Evolutionary conservation across 2,113 vertebrate genomes (phyloP).

Genomic region (Actenoides hombroni): DNA sequence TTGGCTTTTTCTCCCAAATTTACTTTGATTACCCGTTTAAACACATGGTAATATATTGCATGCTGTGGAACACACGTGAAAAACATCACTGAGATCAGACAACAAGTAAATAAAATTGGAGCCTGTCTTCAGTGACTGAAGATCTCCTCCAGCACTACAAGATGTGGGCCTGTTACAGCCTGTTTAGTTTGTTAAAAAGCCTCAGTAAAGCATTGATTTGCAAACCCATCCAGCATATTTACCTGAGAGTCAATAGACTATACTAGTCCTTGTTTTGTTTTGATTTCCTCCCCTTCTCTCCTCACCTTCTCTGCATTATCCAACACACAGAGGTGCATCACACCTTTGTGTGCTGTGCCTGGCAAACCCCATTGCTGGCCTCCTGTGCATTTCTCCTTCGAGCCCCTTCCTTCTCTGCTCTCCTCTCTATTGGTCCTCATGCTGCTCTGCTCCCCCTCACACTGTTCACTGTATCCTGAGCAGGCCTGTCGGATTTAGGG

Average conservation of each 20-base stretch:
- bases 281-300: neutral
- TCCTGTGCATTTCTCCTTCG: neutral
- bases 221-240: neutral
- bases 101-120: neutral
- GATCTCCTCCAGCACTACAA: neutral
- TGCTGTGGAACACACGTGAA: neutral
- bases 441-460: neutral
- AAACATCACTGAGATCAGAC: neutral
- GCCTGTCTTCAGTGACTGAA: neutral
- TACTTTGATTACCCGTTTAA: neutral
- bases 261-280: neutral
- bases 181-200: neutral
- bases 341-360: fast-evolving
- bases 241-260: neutral
- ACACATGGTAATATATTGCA: neutral
- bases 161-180: neutral
- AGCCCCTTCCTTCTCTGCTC: neutral
- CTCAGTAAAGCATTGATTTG: neutral
- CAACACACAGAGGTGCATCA: neutral
- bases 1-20: neutral
- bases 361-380: neutral
- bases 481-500: neutral
- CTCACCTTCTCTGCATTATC: neutral
- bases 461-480: neutral
- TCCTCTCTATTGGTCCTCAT: neutral